Percentiles rank a stretch among this genome's conserved stretches.
These are phyloP conservation scores for Pterocles burchelli DNA, from an alignment of 2,113 vertebrate species.

Conservation along the genomic window DNA sequence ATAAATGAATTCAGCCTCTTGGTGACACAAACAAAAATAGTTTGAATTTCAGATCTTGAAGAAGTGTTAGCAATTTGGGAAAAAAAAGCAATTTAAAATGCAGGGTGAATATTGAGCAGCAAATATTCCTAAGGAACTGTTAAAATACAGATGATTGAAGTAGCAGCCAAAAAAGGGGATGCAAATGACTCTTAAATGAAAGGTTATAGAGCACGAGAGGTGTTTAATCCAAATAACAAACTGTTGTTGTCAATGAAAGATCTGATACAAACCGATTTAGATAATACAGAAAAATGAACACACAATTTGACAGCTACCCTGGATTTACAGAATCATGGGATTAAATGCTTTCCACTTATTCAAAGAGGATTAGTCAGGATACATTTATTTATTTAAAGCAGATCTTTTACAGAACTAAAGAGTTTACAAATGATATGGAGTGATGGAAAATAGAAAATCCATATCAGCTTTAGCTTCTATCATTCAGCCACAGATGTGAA, in stretches of 20 bases:
- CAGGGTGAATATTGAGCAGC: constrained; percentile 34
- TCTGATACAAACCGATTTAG: constrained; percentile 69
- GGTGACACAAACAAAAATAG: constrained; percentile 59
- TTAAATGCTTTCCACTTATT: constrained; percentile 77
- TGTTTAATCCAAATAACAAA: constrained; percentile 58
- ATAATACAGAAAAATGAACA: constrained; percentile 73
- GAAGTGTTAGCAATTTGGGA: background rate
- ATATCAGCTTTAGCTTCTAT: constrained; percentile 70
- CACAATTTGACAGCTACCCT: constrained; percentile 71
- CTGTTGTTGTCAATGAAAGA: constrained; percentile 62
- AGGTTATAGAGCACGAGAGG: constrained; percentile 34
- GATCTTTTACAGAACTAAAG: constrained; percentile 75
- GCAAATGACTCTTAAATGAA: constrained; percentile 62
- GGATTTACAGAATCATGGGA: constrained; percentile 73
- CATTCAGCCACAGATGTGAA: constrained; percentile 66
- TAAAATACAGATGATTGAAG: constrained; percentile 62
- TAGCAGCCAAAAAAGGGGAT: constrained; percentile 41
- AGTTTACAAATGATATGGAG: constrained; percentile 64
- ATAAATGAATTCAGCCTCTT: constrained; percentile 47
- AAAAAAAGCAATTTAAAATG: background rate
- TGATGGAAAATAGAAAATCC: constrained; percentile 73
- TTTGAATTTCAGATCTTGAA: constrained; percentile 39
- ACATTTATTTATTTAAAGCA: constrained; percentile 77
- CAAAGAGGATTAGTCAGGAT: constrained; percentile 75
- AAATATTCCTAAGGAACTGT: constrained; percentile 48